Conservation (phyloP, 2,797 vertebrate genomes). For the Hephaestus fuliginosus region DNA sequence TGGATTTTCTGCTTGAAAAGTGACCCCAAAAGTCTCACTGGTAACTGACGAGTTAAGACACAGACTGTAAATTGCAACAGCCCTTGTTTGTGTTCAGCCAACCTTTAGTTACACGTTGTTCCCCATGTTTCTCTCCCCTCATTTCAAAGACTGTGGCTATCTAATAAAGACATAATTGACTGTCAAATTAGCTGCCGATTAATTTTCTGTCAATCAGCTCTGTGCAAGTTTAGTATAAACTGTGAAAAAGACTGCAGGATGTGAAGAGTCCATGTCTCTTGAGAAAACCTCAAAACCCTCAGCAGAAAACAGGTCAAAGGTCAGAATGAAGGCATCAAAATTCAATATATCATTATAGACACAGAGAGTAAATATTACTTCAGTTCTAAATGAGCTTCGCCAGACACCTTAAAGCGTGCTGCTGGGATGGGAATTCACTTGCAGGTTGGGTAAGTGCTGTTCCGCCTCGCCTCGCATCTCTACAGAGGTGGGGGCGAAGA, state of each 20-base stretch:
- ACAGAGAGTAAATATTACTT: background rate
- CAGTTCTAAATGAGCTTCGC: background rate
- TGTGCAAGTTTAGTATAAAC: background rate
- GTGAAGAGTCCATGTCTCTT: background rate
- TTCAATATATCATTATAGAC: background rate
- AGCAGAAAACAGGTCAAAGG: background rate
- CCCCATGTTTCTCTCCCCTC: background rate
- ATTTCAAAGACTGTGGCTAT: background rate
- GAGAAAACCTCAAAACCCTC: background rate
- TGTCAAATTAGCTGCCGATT: no score
- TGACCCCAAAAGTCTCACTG: background rate
- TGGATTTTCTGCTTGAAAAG: background rate
- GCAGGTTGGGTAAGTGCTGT: background rate
- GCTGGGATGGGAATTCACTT: conserved; percentile 7
- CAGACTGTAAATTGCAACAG: background rate
- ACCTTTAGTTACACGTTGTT: background rate
- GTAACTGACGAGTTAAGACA: no score
- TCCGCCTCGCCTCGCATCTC: conserved; percentile 10
- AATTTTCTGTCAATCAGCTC: no score
- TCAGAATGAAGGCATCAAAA: background rate
- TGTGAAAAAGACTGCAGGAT: background rate
- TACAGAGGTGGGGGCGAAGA: conserved; percentile 14
- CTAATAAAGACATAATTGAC: background rate
- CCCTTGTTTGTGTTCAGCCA: background rate
- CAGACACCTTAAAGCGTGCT: background rate